Evolutionary conservation across 2,113 vertebrate genomes (phyloP).

Genomic region (Puffinus mauretanicus): DNA sequence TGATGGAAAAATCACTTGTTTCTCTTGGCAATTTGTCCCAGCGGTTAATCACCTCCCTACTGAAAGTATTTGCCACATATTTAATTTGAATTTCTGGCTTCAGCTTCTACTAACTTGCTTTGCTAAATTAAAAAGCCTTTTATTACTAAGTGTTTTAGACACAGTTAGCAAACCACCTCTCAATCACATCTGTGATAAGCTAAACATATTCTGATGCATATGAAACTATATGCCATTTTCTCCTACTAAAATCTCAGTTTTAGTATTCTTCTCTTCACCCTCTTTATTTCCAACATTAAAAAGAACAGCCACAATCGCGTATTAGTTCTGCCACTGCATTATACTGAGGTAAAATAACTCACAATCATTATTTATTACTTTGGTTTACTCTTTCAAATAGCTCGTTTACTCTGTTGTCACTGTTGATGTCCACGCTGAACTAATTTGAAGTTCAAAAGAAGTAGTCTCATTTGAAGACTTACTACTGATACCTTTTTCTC

Average conservation of each 20-base stretch:
- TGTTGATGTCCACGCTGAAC: background rate
- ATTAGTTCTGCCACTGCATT: background rate
- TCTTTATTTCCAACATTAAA: background rate
- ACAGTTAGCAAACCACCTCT: constrained; percentile 43
- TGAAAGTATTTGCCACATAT: constrained; percentile 54
- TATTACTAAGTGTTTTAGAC: constrained; percentile 52
- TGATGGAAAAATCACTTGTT: constrained; percentile 64
- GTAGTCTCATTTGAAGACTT: background rate
- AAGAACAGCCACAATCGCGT: background rate
- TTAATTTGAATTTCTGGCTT: constrained; percentile 65
- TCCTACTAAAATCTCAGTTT: background rate
- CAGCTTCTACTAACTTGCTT: constrained; percentile 36
- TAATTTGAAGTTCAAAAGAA: background rate
- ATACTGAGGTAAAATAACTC: background rate
- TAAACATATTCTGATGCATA: background rate
- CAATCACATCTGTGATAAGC: constrained; percentile 29
- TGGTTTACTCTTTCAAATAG: background rate
- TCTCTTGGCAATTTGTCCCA: constrained; percentile 68
- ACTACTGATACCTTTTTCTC: background rate
- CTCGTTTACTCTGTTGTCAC: background rate
- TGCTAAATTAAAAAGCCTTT: constrained; percentile 58
- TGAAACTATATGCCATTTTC: background rate
- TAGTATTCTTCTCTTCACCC: background rate
- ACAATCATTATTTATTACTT: background rate
- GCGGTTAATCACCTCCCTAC: constrained; percentile 52